These are phyloP conservation scores for Phodopus roborovskii DNA, from an alignment of 2,113 vertebrate genomes.

Conservation along the genomic window DNA sequence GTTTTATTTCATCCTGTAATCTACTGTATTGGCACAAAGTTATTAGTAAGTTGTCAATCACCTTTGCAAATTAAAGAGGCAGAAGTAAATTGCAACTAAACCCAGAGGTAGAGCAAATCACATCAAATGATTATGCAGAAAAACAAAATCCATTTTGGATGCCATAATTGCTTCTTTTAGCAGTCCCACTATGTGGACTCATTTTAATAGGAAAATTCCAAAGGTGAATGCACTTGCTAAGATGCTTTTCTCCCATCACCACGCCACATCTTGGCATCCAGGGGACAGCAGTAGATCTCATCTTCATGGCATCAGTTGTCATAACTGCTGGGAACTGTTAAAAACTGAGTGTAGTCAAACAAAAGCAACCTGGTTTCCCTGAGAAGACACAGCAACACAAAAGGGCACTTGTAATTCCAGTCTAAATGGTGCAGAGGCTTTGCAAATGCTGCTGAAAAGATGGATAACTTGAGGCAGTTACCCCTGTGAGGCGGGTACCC, in stretches of 20 bases:
- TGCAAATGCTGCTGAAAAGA: background rate
- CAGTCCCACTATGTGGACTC: slow-evolving; percentile 34
- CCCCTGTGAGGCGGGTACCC: background rate
- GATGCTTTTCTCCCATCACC: background rate
- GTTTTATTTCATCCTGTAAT: slow-evolving; percentile 60
- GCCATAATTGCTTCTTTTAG: slow-evolving; percentile 48
- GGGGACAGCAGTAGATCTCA: background rate
- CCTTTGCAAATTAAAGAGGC: slow-evolving; percentile 47
- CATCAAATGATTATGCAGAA: slow-evolving; percentile 54
- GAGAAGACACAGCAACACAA: background rate
- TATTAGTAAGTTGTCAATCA: slow-evolving; percentile 64
- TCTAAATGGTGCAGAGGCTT: slow-evolving; percentile 1
- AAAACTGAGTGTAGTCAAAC: background rate
- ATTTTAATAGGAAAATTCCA: background rate
- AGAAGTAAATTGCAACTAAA: slow-evolving; percentile 65
- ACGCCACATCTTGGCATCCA: background rate
- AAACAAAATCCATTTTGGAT: slow-evolving; percentile 54
- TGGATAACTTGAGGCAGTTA: background rate
- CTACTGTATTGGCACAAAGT: background rate
- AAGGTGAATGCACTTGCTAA: slow-evolving; percentile 32
- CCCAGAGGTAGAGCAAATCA: slow-evolving; percentile 56
- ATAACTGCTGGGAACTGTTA: background rate
- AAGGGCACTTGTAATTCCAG: background rate
- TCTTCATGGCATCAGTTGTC: background rate
- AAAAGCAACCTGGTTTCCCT: slow-evolving; percentile 28